Percentiles rank a stretch among this genome's conserved stretches.
Evolutionary conservation across 2,113 vertebrate genomes (phyloP).

Genomic region (human): GRCh38 chr9:72161501-72162000

Average conservation of each 20-base stretch:
- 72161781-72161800: not conserved
- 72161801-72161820: not conserved
- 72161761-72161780: conserved; percentile 31
- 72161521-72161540: conserved; percentile 54
- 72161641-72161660: conserved; percentile 32
- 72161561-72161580: conserved; percentile 44
- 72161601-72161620: conserved; percentile 31
- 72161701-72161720: conserved; percentile 56
- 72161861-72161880: not conserved
- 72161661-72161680: conserved; percentile 43
- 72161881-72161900: not conserved
- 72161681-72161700: conserved; percentile 58
- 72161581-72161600: not conserved
- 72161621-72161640: conserved; percentile 25
- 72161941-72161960: not conserved
- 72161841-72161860: conserved; percentile 20
- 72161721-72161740: conserved; percentile 53
- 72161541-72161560: conserved; percentile 31
- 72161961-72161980: not conserved
- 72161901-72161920: not conserved
- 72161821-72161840: not conserved
- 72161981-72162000: not conserved
- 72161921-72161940: not conserved
- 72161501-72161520: conserved; percentile 55
- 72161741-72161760: conserved; percentile 19